phyloP scores from a whole-genome alignment of 2,888 invertebrate species.

The Drosophila merina region DNA sequence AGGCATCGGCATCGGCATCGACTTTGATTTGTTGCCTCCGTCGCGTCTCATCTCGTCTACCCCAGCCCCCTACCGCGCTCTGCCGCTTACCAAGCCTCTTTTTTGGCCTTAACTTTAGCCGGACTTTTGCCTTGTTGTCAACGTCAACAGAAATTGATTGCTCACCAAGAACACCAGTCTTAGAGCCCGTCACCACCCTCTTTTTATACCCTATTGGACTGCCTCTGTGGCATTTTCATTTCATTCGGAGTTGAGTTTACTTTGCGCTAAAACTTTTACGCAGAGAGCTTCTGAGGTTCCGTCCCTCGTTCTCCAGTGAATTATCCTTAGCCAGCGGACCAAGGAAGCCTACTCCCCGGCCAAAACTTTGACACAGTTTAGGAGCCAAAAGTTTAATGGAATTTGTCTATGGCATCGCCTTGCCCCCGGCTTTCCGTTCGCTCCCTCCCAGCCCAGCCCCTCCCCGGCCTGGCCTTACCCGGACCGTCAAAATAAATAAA shows the following conservation, averaged over 20 bases:
- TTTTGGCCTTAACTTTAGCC: slow-evolving; percentile 73
- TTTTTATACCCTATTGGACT: slow-evolving; percentile 44
- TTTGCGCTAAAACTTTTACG: slow-evolving; percentile 70
- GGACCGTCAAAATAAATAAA: slow-evolving; percentile 74
- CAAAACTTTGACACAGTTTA: slow-evolving; percentile 77
- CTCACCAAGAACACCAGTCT: slow-evolving; percentile 60
- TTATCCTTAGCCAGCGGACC: slow-evolving; percentile 76
- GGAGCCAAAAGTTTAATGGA: slow-evolving; percentile 79
- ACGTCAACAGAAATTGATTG: slow-evolving; percentile 79
- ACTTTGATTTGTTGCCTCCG: slow-evolving; percentile 75
- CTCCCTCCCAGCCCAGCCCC: background rate
- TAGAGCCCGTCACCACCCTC: slow-evolving; percentile 1
- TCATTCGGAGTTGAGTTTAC: slow-evolving; percentile 77
- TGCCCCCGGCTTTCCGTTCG: slow-evolving; percentile 33
- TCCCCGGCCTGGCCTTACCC: background rate
- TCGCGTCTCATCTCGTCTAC: slow-evolving; percentile 21
- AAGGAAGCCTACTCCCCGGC: slow-evolving; percentile 56
- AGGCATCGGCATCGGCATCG: slow-evolving; percentile 55
- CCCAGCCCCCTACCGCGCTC: slow-evolving; percentile 1
- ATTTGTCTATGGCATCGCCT: slow-evolving; percentile 75
- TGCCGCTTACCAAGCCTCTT: slow-evolving; percentile 7
- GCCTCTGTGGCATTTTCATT: slow-evolving; percentile 81
- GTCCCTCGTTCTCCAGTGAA: slow-evolving; percentile 65
- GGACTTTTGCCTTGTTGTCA: slow-evolving; percentile 79
- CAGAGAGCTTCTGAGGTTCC: slow-evolving; percentile 51